Percentiles rank a stretch among this genome's conserved stretches.
phyloP scores from a whole-genome alignment of 2,797 vertebrate species.

The Amniataba percoides region DNA sequence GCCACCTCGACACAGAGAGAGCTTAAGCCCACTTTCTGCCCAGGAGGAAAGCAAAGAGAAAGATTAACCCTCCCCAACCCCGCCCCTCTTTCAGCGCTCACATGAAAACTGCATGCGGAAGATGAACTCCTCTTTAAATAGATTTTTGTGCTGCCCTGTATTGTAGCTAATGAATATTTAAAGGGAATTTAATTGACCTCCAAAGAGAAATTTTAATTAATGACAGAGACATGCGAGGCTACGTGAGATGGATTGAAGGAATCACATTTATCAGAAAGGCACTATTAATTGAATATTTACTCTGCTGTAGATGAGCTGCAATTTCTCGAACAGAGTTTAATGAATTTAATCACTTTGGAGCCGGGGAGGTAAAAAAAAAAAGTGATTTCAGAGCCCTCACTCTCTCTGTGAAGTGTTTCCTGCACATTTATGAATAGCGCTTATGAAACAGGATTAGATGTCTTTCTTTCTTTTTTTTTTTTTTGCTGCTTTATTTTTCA shows the following conservation, averaged over 20 bases:
- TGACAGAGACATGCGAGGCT: constrained; percentile 70
- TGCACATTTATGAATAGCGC: constrained; percentile 37
- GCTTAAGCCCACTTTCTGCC: constrained; percentile 52
- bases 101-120: not conserved
- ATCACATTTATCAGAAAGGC: constrained; percentile 83
- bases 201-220: constrained; percentile 85
- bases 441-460: constrained; percentile 50
- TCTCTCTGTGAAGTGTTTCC: constrained; percentile 36
- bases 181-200: constrained; percentile 85
- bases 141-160: constrained; percentile 44
- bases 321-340: constrained; percentile 83
- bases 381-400: constrained; percentile 34
- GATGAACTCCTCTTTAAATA: constrained; percentile 60
- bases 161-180: constrained; percentile 82
- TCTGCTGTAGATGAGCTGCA: constrained; percentile 80
- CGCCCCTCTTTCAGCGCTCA: not conserved
- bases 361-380: constrained; percentile 29
- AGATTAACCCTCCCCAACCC: constrained; percentile 46
- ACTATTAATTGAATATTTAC: constrained; percentile 86
- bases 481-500: constrained; percentile 22
- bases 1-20: constrained; percentile 43
- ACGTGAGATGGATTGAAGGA: constrained; percentile 69
- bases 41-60: constrained; percentile 36
- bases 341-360: constrained; percentile 76
- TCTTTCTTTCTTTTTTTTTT: constrained; percentile 31